A percentile compares a stretch with the other conserved stretches of the same genome.
phyloP scores from a whole-genome alignment of 2,113 vertebrate genomes.

The Cyprinodon variegatus region DNA sequence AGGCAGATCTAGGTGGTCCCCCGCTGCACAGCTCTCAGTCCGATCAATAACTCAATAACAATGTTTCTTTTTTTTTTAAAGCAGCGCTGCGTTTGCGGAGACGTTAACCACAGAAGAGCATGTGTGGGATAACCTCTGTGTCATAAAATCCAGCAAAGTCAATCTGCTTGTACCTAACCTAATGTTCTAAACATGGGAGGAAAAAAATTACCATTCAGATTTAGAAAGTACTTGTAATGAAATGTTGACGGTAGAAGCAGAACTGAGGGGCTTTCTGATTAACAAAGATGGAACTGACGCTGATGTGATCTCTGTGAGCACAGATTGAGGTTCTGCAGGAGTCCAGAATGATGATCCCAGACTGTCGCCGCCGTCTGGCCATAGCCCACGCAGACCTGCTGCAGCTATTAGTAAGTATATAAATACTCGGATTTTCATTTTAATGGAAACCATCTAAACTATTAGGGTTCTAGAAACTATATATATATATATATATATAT shows the following conservation, averaged over 20 bases:
- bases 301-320: slow-evolving; percentile 25
- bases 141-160: slow-evolving; percentile 1
- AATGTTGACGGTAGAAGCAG: not conserved
- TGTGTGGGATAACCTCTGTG: slow-evolving; percentile 57
- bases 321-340: slow-evolving; percentile 94
- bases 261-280: not conserved
- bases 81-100: slow-evolving; percentile 84
- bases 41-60: slow-evolving; percentile 96
- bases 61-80: slow-evolving; percentile 81
- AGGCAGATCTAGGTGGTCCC: slow-evolving; percentile 85
- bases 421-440: too few relatives aligned
- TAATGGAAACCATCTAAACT: too few relatives aligned
- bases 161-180: slow-evolving; percentile 28
- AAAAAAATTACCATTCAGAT: not conserved
- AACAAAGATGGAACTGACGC: not conserved
- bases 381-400: slow-evolving; percentile 85
- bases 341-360: slow-evolving; percentile 95
- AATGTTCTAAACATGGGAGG: slow-evolving; percentile 8
- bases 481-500: too few relatives aligned
- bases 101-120: slow-evolving; percentile 85
- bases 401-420: slow-evolving; percentile 87
- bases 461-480: too few relatives aligned
- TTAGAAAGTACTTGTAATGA: slow-evolving; percentile 26
- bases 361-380: slow-evolving; percentile 91
- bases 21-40: slow-evolving; percentile 76